Base-by-base conservation (phyloP, 2,113 vertebrate species). In the Brachyhypopomus occidentalis region DNA sequence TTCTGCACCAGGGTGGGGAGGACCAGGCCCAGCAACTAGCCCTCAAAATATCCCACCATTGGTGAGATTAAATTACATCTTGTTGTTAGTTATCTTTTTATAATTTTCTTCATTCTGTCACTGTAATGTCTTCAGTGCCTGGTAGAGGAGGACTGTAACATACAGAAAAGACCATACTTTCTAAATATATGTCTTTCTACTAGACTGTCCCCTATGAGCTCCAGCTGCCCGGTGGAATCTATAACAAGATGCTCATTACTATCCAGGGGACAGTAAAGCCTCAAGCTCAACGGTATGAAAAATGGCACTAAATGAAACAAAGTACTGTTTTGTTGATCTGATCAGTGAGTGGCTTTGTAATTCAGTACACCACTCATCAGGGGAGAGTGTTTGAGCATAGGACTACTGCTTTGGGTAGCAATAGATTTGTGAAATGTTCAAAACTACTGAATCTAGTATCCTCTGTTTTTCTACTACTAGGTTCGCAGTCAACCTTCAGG, bases 211-310 rank as follows among this genome's bases (percentile, higher is more conserved):
- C 89, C 20, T 88, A 85, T 41, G 36, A 74, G 3, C 25, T 78
- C n/a, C 25, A 41, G 5, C 63, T 90, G 36, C 83, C 75, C 5
- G 34, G 5, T 5, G 89, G 89, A 56, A 48, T 79, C 20, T 85
- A 59, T 34, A 80, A 90, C 78, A 87, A 83, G 23, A 45, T 89
- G 77, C 67, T 90, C 16, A 84, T 88, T 66, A 90, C 86, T 6
- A 66, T 90, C 60, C 5, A 11, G 6, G 89, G 87, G 36, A 36
- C 63, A 16, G 2, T 87, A 48, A 86, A 84, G 45, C 84, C 86
- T 3, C 38, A 88, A 17, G 48, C 83, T 11, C 76, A 81, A 56
- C 19, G 0, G 89, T 89, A 59, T 84, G 87, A 80, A 48, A 20
- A 66, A 62, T 58, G 4, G 41, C 27, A 17, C 7, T 22, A 16